Conservation (phyloP, 2,113 vertebrate genomes). For the Lynx canadensis region DNA sequence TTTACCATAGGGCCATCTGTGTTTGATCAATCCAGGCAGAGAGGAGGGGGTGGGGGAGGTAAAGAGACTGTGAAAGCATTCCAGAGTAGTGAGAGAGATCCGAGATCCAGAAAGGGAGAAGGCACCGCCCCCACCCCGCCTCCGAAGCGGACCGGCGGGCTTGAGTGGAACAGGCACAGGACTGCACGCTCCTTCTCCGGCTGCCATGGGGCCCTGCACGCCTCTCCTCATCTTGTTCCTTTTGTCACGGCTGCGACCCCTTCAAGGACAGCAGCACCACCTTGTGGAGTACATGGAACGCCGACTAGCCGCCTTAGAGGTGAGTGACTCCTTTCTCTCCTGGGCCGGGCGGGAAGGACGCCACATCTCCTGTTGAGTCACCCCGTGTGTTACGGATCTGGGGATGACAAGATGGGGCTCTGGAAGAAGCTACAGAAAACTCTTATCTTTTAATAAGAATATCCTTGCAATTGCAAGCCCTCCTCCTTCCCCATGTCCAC, state of each 20-base stretch:
- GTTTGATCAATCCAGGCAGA: conserved; percentile 81
- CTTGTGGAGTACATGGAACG: conserved; percentile 89
- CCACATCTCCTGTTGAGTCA: neutral
- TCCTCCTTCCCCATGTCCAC: neutral
- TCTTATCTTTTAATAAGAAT: neutral
- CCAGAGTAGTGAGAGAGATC: conserved; percentile 87
- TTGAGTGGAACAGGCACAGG: conserved; percentile 41
- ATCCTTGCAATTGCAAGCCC: neutral
- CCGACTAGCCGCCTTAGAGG: conserved; percentile 86
- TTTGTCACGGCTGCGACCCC: conserved; percentile 69
- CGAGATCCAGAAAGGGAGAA: conserved; percentile 58
- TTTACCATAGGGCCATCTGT: conserved; percentile 85
- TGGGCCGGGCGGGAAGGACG: neutral
- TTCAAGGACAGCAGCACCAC: conserved; percentile 85
- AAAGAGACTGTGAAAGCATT: conserved; percentile 84
- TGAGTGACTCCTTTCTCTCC: conserved; percentile 65
- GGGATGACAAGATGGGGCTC: neutral
- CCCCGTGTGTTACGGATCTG: neutral
- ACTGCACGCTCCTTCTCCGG: neutral
- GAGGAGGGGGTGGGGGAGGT: conserved; percentile 64
- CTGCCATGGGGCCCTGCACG: conserved; percentile 72
- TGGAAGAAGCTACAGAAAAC: neutral
- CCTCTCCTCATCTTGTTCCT: conserved; percentile 75
- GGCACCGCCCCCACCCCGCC: conserved; percentile 73
- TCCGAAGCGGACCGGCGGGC: conserved; percentile 61